Conservation (phyloP, 2,113 vertebrate species). For the Pseudorhombus dupliciocellatus region DNA sequence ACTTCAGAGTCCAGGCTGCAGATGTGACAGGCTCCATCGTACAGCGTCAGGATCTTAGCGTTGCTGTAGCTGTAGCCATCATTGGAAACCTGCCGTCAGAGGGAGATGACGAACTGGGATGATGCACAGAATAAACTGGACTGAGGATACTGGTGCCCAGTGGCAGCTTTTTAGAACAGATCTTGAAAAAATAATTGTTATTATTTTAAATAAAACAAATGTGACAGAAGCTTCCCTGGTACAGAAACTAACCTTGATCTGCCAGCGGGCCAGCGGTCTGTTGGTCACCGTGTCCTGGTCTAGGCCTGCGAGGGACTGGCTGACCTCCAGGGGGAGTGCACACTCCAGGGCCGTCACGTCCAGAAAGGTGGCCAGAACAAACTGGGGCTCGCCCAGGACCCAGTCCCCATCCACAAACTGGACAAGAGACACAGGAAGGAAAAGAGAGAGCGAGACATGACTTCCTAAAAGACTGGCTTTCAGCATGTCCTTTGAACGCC, state of each 20-base stretch:
- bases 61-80: constrained; percentile 91
- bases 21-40: constrained; percentile 87
- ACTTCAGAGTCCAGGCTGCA: constrained; percentile 78
- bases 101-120: constrained; percentile 35
- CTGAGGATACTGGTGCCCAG: not conserved
- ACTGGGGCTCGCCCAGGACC: constrained; percentile 79
- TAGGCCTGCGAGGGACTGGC: constrained; percentile 47
- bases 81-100: constrained; percentile 87
- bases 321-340: constrained; percentile 79
- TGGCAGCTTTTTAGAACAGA: not conserved
- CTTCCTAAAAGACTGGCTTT: no score
- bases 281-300: constrained; percentile 58
- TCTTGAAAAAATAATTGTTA: no score
- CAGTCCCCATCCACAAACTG: constrained; percentile 82
- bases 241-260: constrained; percentile 86
- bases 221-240: no score
- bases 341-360: constrained; percentile 81
- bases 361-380: constrained; percentile 79
- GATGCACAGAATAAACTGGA: constrained; percentile 2
- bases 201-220: no score
- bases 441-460: no score
- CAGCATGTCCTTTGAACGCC: no score
- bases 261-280: constrained; percentile 83
- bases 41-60: constrained; percentile 84
- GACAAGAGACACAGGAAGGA: constrained; percentile 3